Evolutionary conservation across 2,797 vertebrate species (phyloP).

Genomic region (Sciurus carolinensis): DNA sequence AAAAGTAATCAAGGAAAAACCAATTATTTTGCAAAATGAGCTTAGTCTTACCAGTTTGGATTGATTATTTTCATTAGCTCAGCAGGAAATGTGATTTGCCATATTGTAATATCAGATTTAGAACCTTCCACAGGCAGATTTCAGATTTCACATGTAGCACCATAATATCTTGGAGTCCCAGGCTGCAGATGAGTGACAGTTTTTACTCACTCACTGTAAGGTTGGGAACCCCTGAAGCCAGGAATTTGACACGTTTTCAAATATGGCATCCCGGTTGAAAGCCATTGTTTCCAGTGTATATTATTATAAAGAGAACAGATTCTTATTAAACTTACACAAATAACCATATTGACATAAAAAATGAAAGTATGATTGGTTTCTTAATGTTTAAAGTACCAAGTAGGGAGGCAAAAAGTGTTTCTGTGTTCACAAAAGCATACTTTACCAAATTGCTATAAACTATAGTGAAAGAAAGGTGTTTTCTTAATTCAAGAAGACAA

Average conservation of each 20-base stretch:
- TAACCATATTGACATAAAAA: not conserved
- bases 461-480: not conserved
- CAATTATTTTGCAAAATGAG: not conserved
- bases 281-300: not conserved
- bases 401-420: not conserved
- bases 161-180: no score
- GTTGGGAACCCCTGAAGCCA: not conserved
- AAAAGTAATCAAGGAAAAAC: not conserved
- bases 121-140: not conserved
- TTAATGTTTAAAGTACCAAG: not conserved
- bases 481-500: not conserved
- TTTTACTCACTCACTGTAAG: not conserved
- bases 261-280: not conserved
- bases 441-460: not conserved
- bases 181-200: no score
- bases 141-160: not conserved
- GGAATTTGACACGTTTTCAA: not conserved
- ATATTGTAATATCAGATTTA: not conserved
- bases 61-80: not conserved
- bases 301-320: not conserved
- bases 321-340: not conserved
- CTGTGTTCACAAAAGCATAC: not conserved
- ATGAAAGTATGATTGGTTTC: not conserved
- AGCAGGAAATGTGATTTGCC: not conserved
- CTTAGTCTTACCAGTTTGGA: constrained; percentile 4